Base-by-base conservation (phyloP, 2,797 vertebrate genomes). In the Labroides dimidiatus region DNA sequence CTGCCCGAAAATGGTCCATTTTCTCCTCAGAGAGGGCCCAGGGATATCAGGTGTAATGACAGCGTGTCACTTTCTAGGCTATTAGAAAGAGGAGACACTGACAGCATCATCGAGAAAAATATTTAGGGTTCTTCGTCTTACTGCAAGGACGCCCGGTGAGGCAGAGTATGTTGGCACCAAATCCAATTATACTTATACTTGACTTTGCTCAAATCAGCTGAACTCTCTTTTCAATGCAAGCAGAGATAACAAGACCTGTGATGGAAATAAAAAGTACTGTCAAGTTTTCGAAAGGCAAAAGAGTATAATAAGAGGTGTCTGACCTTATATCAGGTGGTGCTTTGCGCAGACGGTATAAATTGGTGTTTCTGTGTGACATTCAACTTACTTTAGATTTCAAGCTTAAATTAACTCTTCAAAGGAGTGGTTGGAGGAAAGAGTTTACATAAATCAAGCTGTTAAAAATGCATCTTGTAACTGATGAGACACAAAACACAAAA, bases 1-100 rank as follows among this genome's bases (percentile, higher is more conserved):
- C 81, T 89, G 90, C 85, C 41, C 69, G 57, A 80, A 87, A 86
- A 84, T 80, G 82, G 77, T 53, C 64, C 80, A 63, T 85, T 84
- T 84, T 71, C 73, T 67, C 56, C 61, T 49, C 21, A 45, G 51
- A 64, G 64, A 69, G 56, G 70, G 63, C 84, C 61, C 55, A 72
- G 83, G 81, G 74, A 87, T 69, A 82, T 86, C 74, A 80, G 76
- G 69, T 72, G 24, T 58, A 61, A 83, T 71, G 71, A 80, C 67
- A 71, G 60, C 52, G 23, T n/a, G 20, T 50, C 24, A 43, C 59
- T 65, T 63, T 59, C 65, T 17, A 67, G 56, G 56, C 71, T 36
- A 75, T 86, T 77, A 84, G 51, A 65, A 66, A 74, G 48, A 67
- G 57, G 10, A 65, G 60, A 74, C 44, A 19, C 47, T 24, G 72